Evolutionary conservation across 1,140 invertebrate genomes (phyloP).

Genomic region (roundworm (Caenorhabditis elegans)): DNA sequence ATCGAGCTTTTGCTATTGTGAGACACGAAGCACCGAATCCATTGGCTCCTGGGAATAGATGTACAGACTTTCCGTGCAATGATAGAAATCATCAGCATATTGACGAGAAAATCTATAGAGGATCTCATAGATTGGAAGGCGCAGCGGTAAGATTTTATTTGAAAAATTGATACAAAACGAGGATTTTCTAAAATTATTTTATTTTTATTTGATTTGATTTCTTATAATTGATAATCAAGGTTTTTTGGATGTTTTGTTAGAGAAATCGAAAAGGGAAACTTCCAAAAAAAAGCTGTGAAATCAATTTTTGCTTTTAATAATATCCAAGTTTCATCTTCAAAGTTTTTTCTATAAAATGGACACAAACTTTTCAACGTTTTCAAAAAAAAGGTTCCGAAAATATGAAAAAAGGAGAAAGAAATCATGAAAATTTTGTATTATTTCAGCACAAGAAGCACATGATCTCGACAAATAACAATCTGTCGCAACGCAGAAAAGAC

Average conservation of each 20-base stretch:
- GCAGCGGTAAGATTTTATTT: background rate
- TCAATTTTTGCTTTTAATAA: too few relatives aligned
- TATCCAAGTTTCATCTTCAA: too few relatives aligned
- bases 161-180: too few relatives aligned
- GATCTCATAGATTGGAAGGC: background rate
- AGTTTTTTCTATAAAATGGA: too few relatives aligned
- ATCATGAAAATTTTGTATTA: too few relatives aligned
- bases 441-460: background rate
- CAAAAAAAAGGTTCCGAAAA: too few relatives aligned
- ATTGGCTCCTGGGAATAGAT: background rate
- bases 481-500: background rate
- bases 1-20: background rate
- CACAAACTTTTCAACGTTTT: too few relatives aligned
- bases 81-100: background rate
- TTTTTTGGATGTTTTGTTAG: too few relatives aligned
- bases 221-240: too few relatives aligned
- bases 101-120: conserved; percentile 31
- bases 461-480: background rate
- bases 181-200: background rate
- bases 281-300: too few relatives aligned
- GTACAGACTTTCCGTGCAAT: conserved; percentile 12
- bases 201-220: background rate
- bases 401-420: too few relatives aligned
- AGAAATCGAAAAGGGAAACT: too few relatives aligned
- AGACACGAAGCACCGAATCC: background rate